Evolutionary conservation across 2,888 invertebrate genomes (phyloP).

Genomic region (Leptogaster cylindrica): DNA sequence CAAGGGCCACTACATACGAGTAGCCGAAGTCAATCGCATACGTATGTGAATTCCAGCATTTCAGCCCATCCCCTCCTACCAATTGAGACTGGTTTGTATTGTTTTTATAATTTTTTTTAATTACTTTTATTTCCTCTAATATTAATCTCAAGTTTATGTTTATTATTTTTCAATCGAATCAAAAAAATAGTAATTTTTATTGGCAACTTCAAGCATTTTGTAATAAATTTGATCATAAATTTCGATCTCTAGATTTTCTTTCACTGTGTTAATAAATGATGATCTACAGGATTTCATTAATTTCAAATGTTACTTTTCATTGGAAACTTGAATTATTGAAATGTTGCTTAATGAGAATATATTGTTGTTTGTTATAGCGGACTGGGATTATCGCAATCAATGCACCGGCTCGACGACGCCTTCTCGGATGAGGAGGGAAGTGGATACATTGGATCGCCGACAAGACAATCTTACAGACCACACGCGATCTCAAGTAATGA

Average conservation of each 20-base stretch:
- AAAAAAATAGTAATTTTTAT: no score
- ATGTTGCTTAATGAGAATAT: neutral
- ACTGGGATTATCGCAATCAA: constrained; percentile 63
- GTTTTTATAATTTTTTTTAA: constrained; percentile 53
- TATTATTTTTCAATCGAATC: no score
- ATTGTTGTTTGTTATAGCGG: constrained; percentile 55
- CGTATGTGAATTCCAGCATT: constrained; percentile 84
- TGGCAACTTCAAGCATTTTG: neutral
- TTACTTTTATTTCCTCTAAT: constrained; percentile 51
- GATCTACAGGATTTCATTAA: neutral
- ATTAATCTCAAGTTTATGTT: constrained; percentile 15
- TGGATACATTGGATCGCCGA: constrained; percentile 63
- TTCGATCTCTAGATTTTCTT: neutral
- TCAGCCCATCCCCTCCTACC: constrained; percentile 94
- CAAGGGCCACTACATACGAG: constrained; percentile 67
- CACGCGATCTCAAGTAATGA: constrained; percentile 66
- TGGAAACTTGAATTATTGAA: constrained; percentile 2
- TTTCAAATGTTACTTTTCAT: constrained; percentile 20
- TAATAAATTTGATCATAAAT: neutral
- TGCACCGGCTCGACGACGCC: constrained; percentile 70
- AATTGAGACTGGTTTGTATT: constrained; percentile 75
- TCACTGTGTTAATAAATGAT: neutral
- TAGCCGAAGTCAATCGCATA: constrained; percentile 66
- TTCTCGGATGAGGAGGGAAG: constrained; percentile 89
- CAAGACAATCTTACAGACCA: constrained; percentile 63